Conservation (phyloP, 1,140 invertebrate genomes). For the Micrasema longulum region DNA sequence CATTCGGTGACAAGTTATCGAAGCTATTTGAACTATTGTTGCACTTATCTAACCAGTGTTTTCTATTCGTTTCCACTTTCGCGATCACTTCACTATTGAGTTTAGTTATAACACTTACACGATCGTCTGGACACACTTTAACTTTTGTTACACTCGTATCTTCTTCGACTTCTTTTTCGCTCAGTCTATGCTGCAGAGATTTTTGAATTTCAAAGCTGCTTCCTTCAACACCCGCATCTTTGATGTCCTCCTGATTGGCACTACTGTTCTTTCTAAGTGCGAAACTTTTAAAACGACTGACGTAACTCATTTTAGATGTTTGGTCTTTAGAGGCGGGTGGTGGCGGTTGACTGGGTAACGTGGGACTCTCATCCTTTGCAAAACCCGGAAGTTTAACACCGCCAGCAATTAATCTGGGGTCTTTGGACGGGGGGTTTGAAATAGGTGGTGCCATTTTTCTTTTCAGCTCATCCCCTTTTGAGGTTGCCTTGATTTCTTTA, state of each 20-base stretch:
- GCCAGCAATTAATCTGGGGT: constrained; percentile 62
- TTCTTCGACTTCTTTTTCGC: constrained; percentile 25
- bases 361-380: constrained; percentile 23
- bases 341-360: background rate
- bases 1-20: constrained; percentile 69
- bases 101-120: constrained; percentile 36
- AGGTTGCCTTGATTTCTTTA: constrained; percentile 54
- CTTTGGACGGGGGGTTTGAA: constrained; percentile 59
- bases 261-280: constrained; percentile 40
- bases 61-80: constrained; percentile 49
- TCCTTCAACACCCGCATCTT: too few species aligned
- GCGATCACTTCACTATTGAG: constrained; percentile 50
- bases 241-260: too few species aligned
- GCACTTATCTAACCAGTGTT: constrained; percentile 50
- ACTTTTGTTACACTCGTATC: constrained; percentile 19
- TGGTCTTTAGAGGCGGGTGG: constrained; percentile 12
- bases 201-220: too few species aligned
- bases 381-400: constrained; percentile 61
- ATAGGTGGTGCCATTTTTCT: constrained; percentile 45
- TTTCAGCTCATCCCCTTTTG: constrained; percentile 51
- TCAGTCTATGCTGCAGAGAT: constrained; percentile 18
- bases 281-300: constrained; percentile 52
- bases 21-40: constrained; percentile 62
- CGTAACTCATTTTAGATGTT: constrained; percentile 47
- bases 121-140: constrained; percentile 1